Evolutionary conservation across 1,140 invertebrate species (phyloP).

Genomic region (Penaeus vannamei): DNA sequence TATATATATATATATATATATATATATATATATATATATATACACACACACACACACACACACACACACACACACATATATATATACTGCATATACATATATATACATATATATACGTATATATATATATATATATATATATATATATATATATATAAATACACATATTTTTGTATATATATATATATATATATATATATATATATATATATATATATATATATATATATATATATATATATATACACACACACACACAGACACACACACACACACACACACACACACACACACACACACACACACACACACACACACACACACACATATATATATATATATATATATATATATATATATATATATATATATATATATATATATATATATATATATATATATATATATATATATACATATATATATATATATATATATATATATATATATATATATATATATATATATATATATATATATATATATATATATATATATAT

Average conservation of each 20-base stretch:
- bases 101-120: neutral
- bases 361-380: slow-evolving; percentile 3
- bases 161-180: neutral
- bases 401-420: slow-evolving; percentile 23
- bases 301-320: neutral
- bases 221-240: slow-evolving; percentile 39
- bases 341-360: slow-evolving; percentile 22
- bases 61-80: too few species aligned
- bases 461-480: slow-evolving; percentile 40
- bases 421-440: slow-evolving; percentile 39
- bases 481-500: slow-evolving; percentile 1
- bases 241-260: slow-evolving; percentile 24
- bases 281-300: neutral
- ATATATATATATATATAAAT: slow-evolving; percentile 21
- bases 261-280: slow-evolving; percentile 25
- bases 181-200: neutral
- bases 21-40: too few species aligned
- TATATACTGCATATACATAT: too few species aligned
- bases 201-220: slow-evolving; percentile 8
- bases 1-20: too few species aligned
- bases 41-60: too few species aligned
- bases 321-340: neutral
- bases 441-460: slow-evolving; percentile 39
- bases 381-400: neutral
- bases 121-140: neutral